A percentile compares a stretch with the other conserved stretches of the same genome.
Conservation (phyloP, 2,113 vertebrate species). For the Bungarus multicinctus region DNA sequence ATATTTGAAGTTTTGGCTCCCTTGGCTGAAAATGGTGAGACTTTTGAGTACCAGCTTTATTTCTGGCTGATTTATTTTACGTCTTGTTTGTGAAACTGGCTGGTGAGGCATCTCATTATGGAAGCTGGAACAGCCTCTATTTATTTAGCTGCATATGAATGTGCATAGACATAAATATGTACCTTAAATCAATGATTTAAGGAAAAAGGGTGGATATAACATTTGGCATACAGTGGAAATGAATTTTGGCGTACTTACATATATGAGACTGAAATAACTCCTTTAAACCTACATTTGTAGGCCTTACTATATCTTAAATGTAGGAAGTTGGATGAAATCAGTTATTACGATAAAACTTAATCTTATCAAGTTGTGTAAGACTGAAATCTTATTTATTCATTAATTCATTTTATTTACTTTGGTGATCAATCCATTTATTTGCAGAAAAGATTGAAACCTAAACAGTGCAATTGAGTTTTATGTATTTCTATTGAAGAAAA, state of each 20-base stretch:
- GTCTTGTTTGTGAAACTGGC: not conserved
- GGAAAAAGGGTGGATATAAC: not conserved
- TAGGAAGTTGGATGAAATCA: not conserved
- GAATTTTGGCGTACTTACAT: not conserved
- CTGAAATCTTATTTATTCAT: not conserved
- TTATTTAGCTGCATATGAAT: not conserved
- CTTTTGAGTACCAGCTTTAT: not conserved
- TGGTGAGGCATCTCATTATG: not conserved
- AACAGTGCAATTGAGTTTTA: not conserved
- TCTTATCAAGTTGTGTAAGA: not conserved
- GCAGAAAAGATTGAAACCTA: not conserved
- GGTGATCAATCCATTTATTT: not conserved
- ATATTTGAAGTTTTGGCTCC: slow-evolving; percentile 98
- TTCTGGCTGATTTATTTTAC: not conserved
- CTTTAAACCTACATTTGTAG: not conserved
- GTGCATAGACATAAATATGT: not conserved
- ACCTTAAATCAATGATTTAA: not conserved
- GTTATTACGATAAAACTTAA: not conserved
- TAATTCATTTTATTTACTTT: not conserved
- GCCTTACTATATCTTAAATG: not conserved
- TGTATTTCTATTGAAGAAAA: not conserved
- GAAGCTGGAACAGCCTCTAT: not conserved
- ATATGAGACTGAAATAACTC: not conserved
- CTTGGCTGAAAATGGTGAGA: slow-evolving; percentile 93
- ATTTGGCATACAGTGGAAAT: not conserved